Evolutionary conservation across 2,113 vertebrate species (phyloP).

Genomic region (Oenanthe oenanthe): DNA sequence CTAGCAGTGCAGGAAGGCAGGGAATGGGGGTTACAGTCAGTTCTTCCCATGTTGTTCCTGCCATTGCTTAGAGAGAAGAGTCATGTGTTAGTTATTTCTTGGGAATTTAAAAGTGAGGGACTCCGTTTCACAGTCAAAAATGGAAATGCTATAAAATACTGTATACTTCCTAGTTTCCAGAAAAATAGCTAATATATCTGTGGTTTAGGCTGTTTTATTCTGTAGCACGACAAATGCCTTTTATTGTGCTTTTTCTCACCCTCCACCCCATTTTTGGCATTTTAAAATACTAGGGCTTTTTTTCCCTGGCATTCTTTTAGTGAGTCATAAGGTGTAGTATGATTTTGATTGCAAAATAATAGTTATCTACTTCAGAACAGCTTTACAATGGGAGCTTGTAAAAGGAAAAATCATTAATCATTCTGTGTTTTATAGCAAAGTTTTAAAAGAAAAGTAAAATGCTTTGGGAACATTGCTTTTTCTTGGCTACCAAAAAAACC

Average conservation of each 20-base stretch:
- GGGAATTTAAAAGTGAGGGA: not conserved
- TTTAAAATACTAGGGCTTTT: not conserved
- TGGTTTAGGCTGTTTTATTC: not conserved
- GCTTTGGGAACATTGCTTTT: not conserved
- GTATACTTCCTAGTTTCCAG: not conserved
- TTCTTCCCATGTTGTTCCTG: not conserved
- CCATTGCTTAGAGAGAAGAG: not conserved
- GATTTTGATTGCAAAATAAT: conserved; percentile 27
- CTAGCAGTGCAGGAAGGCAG: not conserved
- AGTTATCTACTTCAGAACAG: conserved; percentile 6
- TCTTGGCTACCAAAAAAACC: not conserved
- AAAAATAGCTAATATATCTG: not conserved
- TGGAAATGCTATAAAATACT: not conserved
- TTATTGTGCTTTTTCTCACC: not conserved
- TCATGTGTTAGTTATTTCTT: not conserved
- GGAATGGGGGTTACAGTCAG: not conserved
- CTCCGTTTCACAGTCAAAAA: not conserved
- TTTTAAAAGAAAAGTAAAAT: conserved; percentile 21
- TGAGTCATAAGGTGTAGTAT: not conserved
- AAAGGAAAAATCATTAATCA: conserved; percentile 11
- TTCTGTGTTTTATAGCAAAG: not conserved
- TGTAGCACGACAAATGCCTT: not conserved
- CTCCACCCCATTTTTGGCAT: not conserved
- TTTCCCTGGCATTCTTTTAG: not conserved
- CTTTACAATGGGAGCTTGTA: not conserved